Conservation (phyloP, 2,888 invertebrate species). For the Folsomia candida region DNA sequence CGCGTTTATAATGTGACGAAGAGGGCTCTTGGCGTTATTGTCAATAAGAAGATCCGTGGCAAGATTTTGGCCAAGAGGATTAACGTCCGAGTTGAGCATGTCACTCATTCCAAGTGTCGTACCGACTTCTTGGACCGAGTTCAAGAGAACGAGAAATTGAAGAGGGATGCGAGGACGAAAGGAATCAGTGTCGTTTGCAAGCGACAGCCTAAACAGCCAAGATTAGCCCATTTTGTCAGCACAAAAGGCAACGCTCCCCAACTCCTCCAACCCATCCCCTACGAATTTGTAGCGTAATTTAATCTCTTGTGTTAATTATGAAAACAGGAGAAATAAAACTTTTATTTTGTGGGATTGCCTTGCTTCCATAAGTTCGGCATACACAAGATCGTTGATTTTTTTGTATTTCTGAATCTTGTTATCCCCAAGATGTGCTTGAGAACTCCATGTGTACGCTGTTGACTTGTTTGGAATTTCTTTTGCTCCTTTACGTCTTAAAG, state of each 20-base stretch:
- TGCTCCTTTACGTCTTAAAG: neutral
- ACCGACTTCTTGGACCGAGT: conserved; percentile 93
- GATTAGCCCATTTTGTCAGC: conserved; percentile 80
- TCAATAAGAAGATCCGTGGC: conserved; percentile 95
- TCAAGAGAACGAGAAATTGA: conserved; percentile 82
- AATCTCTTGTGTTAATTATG: conserved; percentile 1
- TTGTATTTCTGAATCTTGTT: neutral
- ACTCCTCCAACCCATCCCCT: conserved; percentile 88
- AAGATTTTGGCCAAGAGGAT: conserved; percentile 76
- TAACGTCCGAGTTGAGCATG: conserved; percentile 95
- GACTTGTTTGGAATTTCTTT: neutral
- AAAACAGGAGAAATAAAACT: no score
- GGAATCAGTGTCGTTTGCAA: conserved; percentile 69
- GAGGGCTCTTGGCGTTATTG: conserved; percentile 95
- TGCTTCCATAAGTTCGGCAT: neutral
- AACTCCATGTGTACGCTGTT: neutral
- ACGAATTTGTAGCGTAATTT: conserved; percentile 94
- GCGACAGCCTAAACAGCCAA: conserved; percentile 77
- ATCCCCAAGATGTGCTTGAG: neutral
- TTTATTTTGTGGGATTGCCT: no score
- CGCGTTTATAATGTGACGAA: conserved; percentile 96
- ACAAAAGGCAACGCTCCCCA: conserved; percentile 74
- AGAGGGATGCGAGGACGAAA: conserved; percentile 80
- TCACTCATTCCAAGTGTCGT: conserved; percentile 96
- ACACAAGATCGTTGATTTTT: neutral